Evolutionary conservation across 2,113 vertebrate species (phyloP).

Genomic region (Carettochelys insculpta): DNA sequence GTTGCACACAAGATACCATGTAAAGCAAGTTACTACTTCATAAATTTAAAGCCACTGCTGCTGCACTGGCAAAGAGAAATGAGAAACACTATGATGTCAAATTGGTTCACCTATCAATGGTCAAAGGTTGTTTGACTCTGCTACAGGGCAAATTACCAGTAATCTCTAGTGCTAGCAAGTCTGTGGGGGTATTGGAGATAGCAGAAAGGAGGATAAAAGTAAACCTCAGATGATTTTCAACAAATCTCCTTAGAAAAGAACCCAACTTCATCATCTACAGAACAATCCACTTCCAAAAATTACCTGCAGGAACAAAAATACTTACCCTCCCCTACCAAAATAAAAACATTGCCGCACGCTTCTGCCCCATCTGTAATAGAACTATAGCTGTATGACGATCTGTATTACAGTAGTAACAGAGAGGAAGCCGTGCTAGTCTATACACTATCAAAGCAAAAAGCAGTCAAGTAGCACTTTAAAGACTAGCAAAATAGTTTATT

Average conservation of each 20-base stretch:
- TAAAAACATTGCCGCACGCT: neutral
- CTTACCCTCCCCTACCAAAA: neutral
- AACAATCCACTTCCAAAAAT: neutral
- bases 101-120: neutral
- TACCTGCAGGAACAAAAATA: neutral
- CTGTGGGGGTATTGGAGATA: neutral
- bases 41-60: neutral
- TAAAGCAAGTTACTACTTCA: neutral
- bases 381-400: slow-evolving; percentile 5
- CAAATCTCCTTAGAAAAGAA: neutral
- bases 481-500: no score
- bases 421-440: no score
- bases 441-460: no score
- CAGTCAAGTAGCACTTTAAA: no score
- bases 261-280: neutral
- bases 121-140: neutral
- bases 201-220: neutral
- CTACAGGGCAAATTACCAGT: neutral
- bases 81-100: neutral
- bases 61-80: neutral
- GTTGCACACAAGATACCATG: neutral
- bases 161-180: neutral
- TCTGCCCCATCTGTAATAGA: neutral
- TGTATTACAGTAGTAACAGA: neutral
- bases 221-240: neutral